phyloP scores from a whole-genome alignment of 35 echinoderm and acorn worm species.

The Acanthaster planci region DNA sequence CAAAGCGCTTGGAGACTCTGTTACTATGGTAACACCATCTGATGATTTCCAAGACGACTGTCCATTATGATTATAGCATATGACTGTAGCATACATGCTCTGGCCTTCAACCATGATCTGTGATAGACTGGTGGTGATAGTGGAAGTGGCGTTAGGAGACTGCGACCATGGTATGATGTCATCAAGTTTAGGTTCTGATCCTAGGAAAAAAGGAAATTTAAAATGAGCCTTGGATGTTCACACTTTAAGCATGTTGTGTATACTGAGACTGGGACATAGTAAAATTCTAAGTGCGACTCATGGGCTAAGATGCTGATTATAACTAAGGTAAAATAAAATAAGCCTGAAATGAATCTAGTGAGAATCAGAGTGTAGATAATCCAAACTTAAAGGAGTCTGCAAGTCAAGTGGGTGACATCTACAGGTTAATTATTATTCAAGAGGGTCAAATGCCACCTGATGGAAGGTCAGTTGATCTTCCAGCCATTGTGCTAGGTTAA shows the following conservation, averaged over 20 bases:
- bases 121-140: background rate
- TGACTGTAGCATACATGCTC: constrained; percentile 29
- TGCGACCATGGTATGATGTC: background rate
- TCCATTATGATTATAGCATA: constrained; percentile 26
- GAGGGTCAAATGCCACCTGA: too few relatives aligned
- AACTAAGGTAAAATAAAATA: background rate
- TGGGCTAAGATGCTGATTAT: too few relatives aligned
- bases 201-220: background rate
- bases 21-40: too few relatives aligned
- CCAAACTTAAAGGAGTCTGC: background rate
- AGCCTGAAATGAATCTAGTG: background rate
- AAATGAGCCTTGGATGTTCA: background rate
- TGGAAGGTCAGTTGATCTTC: too few relatives aligned
- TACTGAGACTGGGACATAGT: too few relatives aligned
- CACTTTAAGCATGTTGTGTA: background rate
- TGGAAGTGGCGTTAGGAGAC: background rate
- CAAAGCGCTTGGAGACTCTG: constrained; percentile 1
- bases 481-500: too few relatives aligned
- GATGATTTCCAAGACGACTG: background rate
- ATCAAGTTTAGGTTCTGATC: background rate
- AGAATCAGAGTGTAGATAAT: background rate
- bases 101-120: background rate
- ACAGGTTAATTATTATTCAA: too few relatives aligned
- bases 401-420: too few relatives aligned
- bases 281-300: too few relatives aligned